These are phyloP conservation scores for Callimorpha dominula DNA, from an alignment of 2,888 invertebrate genomes.

Conservation along the genomic window DNA sequence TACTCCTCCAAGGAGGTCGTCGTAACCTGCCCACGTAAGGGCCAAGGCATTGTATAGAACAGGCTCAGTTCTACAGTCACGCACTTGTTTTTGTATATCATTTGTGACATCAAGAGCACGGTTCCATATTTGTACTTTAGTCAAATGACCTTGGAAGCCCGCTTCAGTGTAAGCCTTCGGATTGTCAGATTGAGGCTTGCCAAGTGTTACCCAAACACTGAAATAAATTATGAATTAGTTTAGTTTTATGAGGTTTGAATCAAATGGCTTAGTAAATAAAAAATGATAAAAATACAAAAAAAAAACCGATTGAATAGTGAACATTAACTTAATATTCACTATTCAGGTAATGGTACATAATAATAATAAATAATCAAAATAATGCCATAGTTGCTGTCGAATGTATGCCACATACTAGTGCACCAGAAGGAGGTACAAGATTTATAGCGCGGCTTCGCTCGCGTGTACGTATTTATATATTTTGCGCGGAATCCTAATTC, in stretches of 20 bases:
- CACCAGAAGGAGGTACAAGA: no score
- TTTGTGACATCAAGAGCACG: constrained; percentile 96
- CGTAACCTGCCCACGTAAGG: constrained; percentile 97
- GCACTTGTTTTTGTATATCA: constrained; percentile 97
- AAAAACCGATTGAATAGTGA: no score
- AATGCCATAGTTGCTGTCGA: no score
- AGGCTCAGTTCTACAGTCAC: constrained; percentile 96
- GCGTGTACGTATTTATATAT: no score
- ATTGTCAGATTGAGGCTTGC: constrained; percentile 94
- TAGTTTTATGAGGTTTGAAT: background rate
- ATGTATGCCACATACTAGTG: no score
- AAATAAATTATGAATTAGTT: constrained; percentile 52
- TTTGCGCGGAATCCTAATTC: no score
- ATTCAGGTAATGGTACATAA: no score
- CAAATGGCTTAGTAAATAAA: no score
- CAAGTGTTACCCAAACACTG: constrained; percentile 96
- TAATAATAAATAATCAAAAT: no score
- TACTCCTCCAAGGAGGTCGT: constrained; percentile 95
- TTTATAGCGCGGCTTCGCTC: no score
- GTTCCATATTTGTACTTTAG: constrained; percentile 98
- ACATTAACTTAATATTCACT: no score
- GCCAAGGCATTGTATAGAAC: constrained; percentile 95
- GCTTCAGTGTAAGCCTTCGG: constrained; percentile 94
- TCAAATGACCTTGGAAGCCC: constrained; percentile 98
- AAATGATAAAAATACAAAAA: no score